These are phyloP conservation scores for Nysson spinosus DNA, from an alignment of 2,888 invertebrate species.

Conservation along the genomic window DNA sequence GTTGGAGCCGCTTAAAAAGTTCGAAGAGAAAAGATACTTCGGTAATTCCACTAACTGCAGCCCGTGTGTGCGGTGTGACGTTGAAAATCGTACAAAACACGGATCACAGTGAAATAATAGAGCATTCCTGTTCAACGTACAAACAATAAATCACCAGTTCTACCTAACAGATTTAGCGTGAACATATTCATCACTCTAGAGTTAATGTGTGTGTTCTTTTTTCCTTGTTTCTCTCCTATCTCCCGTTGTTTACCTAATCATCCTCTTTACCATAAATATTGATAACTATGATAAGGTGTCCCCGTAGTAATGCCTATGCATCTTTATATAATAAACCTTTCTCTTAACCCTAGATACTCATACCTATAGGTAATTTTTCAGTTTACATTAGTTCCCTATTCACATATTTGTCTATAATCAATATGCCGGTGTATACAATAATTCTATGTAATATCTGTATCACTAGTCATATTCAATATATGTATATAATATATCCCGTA, in stretches of 20 bases:
- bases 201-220: slow-evolving; percentile 33
- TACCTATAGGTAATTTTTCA: slow-evolving; percentile 66
- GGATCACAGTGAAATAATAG: slow-evolving; percentile 70
- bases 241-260: slow-evolving; percentile 50
- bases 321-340: slow-evolving; percentile 69
- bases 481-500: slow-evolving; percentile 64
- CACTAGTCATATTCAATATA: slow-evolving; percentile 67
- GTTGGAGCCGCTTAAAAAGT: background rate
- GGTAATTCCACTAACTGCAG: slow-evolving; percentile 39
- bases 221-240: slow-evolving; percentile 18
- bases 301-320: slow-evolving; percentile 70
- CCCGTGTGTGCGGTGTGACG: slow-evolving; percentile 64
- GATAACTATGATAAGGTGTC: slow-evolving; percentile 65
- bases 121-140: slow-evolving; percentile 71
- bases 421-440: slow-evolving; percentile 74
- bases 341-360: slow-evolving; percentile 67
- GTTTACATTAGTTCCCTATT: slow-evolving; percentile 73
- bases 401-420: slow-evolving; percentile 74
- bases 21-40: slow-evolving; percentile 6
- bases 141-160: slow-evolving; percentile 68
- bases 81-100: slow-evolving; percentile 71
- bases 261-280: slow-evolving; percentile 56
- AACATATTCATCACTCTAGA: slow-evolving; percentile 66
- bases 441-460: slow-evolving; percentile 67
- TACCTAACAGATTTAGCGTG: slow-evolving; percentile 58